A percentile compares a stretch with the other conserved stretches of the same genome.
These are phyloP conservation scores for Neotoxoptera formosana DNA, from an alignment of 1,140 invertebrate species.

Conservation along the genomic window DNA sequence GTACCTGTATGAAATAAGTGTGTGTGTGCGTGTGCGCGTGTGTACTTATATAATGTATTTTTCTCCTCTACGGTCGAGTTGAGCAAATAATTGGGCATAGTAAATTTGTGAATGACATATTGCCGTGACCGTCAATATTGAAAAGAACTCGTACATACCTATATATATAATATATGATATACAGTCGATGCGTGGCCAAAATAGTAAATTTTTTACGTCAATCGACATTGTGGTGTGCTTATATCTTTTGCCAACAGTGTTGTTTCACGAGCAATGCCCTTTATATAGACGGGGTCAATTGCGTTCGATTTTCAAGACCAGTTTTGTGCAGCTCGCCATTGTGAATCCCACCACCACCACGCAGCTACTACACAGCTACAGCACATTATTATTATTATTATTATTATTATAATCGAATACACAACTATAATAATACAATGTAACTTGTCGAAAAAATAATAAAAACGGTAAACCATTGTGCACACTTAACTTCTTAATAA, in stretches of 20 bases:
- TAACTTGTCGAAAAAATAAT: slow-evolving; percentile 24
- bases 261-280: slow-evolving; percentile 55
- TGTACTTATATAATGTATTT: background rate
- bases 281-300: slow-evolving; percentile 42
- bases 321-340: slow-evolving; percentile 38
- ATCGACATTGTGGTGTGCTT: slow-evolving; percentile 22
- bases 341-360: slow-evolving; percentile 19
- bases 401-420: slow-evolving; percentile 5
- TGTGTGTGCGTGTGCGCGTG: too few species aligned
- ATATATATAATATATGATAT: too few species aligned
- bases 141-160: background rate
- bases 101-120: slow-evolving; percentile 32
- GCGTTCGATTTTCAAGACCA: slow-evolving; percentile 55
- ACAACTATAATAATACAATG: too few species aligned
- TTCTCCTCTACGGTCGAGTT: background rate
- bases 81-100: background rate
- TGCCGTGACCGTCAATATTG: slow-evolving; percentile 26
- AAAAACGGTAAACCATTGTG: slow-evolving; percentile 47
- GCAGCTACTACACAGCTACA: background rate
- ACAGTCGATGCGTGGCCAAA: background rate
- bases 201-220: background rate
- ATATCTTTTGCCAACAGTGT: slow-evolving; percentile 33
- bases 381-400: background rate
- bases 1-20: background rate
- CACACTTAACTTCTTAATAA: background rate